Base-by-base conservation (phyloP, 1,140 invertebrate genomes). In the Rhopalosiphum padi region DNA sequence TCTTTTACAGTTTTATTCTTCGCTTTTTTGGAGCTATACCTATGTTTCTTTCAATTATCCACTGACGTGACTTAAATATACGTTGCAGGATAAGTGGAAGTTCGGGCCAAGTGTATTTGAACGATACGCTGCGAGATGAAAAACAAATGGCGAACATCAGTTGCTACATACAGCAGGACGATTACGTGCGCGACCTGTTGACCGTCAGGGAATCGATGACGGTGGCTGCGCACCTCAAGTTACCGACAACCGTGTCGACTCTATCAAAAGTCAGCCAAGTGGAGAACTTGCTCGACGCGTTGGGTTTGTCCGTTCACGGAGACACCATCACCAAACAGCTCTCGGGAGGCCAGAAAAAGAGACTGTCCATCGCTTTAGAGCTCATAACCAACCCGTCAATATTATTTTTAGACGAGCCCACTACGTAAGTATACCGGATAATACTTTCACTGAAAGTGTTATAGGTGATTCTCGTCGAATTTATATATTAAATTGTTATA, bases 151-250 rank as follows among this genome's bases (percentile, higher is more conserved):
- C 98, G 60, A 97, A 97, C 94, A 96, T 97, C 94, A 98, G 98
- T 0, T 98, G 98, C 93, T 99, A 99, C 95, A 99, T 99, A 93
- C 98, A 98, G 95, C 98, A 99, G 95, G 97, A 99, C 94, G 98
- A 99, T 94, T 96, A 97, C 94, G 95, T 99, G 11, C 97, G 98
- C 93, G 97, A 97, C 0, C 96, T 98, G 94, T 96, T 99, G 4
- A 98, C 97, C 1, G 98, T 99, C 1, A 95, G 97, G 53, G 98
- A 99, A 95, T 97, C 98, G 7, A 98, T 99, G 96, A 96, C 96
- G 93, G 96, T 98, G 91, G 98, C 98, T 5, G 98, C 98, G 0
- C 97, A 99, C 95, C 96, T 99, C 0, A 99, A 99, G 95, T 96
- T 99, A n/a, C 30, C 93, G 1, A 83, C 85, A 37, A 35, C 46